Base-by-base conservation (phyloP, 2,888 invertebrate genomes). In the Dione vanillae region DNA sequence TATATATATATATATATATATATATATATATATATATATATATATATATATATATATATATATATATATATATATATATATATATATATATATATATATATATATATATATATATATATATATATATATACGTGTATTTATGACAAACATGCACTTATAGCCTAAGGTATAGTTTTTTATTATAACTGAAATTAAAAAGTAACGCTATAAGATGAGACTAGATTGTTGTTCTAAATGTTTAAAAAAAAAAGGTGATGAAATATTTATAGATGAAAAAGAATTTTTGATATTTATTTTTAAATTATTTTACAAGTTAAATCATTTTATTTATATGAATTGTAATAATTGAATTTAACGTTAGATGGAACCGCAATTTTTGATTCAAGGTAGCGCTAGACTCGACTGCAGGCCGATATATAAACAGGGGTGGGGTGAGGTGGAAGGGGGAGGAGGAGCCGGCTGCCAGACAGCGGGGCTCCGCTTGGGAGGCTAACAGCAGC, bases 401-500 rank as follows among this genome's bases (percentile, higher is more conserved):
- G 77, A 79, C 81, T 78, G 81, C 75, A 79, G 73, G 74, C 70
- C 77, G 74, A 51, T 58, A 70, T 70, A 78, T 52, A 47, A 69
- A 20, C 54, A 35, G 64, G 64, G 52, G 77, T 77, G 74, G 76
- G 72, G 72, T 76, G 75, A 72, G 79, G 58, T 72, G 68, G 76
- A 78, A 77, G 77, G 80, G 75, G 75, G 73, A 79, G 80, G 79
- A 83, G 81, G 82, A 82, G 81, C 78, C 83, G 85, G 84, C 88
- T 85, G 91, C 90, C 93, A 93, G 93, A 94, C 93, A 93, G 93
- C 93, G 93, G 89, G 93, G 93, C 93, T 93, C 93, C 93, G 89
- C 86, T 84, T 91, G 93, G 93, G 92, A 91, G 91, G 91, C 90
- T 85, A 90, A 80, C 90, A 90, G 84, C 91, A 91, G 86, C 91